Percentiles rank a stretch among this genome's conserved stretches.
Conservation (phyloP, 2,888 invertebrate genomes). For the Metopia argyrocephala region DNA sequence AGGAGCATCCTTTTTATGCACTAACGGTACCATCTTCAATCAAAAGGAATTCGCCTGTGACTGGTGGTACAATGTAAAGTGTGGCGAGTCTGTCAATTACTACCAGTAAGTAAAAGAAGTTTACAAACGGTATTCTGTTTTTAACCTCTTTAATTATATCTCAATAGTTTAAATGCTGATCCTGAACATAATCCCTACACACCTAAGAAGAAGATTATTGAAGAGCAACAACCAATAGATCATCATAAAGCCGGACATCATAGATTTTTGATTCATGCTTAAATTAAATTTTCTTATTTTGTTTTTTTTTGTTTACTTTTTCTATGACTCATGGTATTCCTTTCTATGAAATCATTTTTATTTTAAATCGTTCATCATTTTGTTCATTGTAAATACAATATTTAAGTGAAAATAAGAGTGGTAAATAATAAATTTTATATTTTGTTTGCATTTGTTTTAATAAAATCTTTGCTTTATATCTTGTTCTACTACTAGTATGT, state of each 20-base stretch:
- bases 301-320: conserved; percentile 16
- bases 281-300: conserved; percentile 48
- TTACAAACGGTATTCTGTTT: neutral
- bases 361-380: conserved; percentile 38
- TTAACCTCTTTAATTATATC: neutral
- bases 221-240: conserved; percentile 62
- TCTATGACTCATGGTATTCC: no score
- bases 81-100: conserved; percentile 85
- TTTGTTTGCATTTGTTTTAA: conserved; percentile 2
- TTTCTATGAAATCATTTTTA: conserved; percentile 25
- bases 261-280: conserved; percentile 73
- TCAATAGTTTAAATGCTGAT: conserved; percentile 86
- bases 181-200: conserved; percentile 89
- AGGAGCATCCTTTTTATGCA: conserved; percentile 90
- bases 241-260: conserved; percentile 71
- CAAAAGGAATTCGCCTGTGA: conserved; percentile 92
- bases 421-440: conserved; percentile 11
- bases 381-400: conserved; percentile 36
- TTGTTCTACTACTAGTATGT: no score
- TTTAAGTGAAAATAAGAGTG: conserved; percentile 35
- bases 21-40: conserved; percentile 92
- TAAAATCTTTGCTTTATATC: neutral
- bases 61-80: conserved; percentile 95
- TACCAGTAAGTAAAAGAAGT: conserved; percentile 82
- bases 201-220: conserved; percentile 83